Conservation (phyloP, 2,113 vertebrate genomes). For the Vimba vimba region DNA sequence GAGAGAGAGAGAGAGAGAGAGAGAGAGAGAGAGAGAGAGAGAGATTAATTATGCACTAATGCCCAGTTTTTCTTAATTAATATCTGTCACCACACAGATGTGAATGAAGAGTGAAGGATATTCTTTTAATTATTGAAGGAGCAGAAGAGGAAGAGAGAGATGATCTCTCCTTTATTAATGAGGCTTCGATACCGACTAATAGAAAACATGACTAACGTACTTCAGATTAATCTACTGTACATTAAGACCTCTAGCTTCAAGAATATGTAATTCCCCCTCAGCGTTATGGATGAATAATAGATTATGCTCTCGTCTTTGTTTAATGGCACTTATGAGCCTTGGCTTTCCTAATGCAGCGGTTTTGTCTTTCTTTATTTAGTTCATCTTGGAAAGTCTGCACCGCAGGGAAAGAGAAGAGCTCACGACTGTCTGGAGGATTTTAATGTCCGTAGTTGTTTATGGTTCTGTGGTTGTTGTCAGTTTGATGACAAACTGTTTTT, state of each 20-base stretch:
- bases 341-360: neutral
- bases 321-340: constrained; percentile 19
- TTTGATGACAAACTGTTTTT: neutral
- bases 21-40: neutral
- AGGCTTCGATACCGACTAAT: constrained; percentile 18
- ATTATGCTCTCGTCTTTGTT: constrained; percentile 29
- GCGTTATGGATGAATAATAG: constrained; percentile 29
- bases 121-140: constrained; percentile 39
- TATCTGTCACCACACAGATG: constrained; percentile 22
- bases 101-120: constrained; percentile 33
- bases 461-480: too few species aligned
- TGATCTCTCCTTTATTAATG: constrained; percentile 28
- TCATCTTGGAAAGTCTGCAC: neutral
- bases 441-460: neutral
- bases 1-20: too few species aligned
- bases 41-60: constrained; percentile 32
- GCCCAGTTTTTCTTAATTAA: constrained; percentile 25
- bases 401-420: neutral
- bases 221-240: constrained; percentile 33
- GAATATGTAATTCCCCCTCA: constrained; percentile 29
- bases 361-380: constrained; percentile 19
- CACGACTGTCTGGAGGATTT: neutral
- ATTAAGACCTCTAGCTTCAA: constrained; percentile 15
- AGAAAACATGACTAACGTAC: constrained; percentile 26
- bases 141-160: constrained; percentile 22